Evolutionary conservation across 1,140 invertebrate species (phyloP).

Genomic region (Scaptomyza hsui): DNA sequence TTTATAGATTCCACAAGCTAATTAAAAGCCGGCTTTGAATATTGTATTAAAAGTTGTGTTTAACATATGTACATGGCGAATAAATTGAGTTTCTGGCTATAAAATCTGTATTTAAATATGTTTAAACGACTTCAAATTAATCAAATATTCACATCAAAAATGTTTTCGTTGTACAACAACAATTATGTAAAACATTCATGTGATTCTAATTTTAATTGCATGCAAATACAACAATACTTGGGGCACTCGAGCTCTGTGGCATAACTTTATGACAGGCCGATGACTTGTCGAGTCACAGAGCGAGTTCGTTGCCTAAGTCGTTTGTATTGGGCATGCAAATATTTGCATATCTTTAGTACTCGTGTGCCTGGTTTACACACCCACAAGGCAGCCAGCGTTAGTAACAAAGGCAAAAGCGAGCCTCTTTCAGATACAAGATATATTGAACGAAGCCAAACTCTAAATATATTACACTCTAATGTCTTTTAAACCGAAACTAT

Average conservation of each 20-base stretch:
- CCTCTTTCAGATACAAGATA: constrained; percentile 57
- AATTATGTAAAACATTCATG: background rate
- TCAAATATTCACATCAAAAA: background rate
- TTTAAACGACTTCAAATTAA: background rate
- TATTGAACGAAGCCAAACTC: constrained; percentile 52
- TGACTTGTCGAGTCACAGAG: constrained; percentile 37
- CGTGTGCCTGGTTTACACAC: constrained; percentile 58
- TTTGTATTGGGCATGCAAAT: constrained; percentile 70
- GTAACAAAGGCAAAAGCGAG: constrained; percentile 59
- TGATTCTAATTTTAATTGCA: background rate
- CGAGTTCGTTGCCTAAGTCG: constrained; percentile 79
- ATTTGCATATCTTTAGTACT: constrained; percentile 66
- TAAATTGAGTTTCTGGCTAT: background rate
- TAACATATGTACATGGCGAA: too few species aligned
- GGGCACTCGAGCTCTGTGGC: constrained; percentile 8
- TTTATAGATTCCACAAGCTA: too few species aligned
- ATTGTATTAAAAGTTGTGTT: too few species aligned
- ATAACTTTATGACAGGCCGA: constrained; percentile 60
- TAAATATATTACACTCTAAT: constrained; percentile 81
- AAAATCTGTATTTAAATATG: background rate
- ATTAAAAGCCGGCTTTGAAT: too few species aligned
- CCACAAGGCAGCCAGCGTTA: constrained; percentile 55
- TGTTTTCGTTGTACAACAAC: too few species aligned
- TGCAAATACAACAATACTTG: background rate
- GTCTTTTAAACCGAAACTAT: constrained; percentile 81